These are phyloP conservation scores for Actinia tenebrosa DNA, from an alignment of 64 coral and sea anemone species.

Conservation along the genomic window DNA sequence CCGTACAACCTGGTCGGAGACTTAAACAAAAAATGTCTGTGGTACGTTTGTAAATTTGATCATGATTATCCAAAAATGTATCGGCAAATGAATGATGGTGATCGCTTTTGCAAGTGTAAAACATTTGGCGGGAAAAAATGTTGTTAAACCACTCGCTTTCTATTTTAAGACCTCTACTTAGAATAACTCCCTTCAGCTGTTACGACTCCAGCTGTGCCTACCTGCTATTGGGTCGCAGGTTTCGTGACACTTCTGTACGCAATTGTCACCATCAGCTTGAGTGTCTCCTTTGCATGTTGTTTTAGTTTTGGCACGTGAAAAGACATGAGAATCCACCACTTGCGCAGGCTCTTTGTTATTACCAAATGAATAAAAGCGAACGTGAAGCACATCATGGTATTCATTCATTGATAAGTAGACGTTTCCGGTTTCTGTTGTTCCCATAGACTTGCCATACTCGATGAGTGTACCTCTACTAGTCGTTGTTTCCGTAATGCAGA, in stretches of 20 bases:
- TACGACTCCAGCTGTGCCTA: not conserved
- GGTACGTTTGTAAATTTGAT: no score
- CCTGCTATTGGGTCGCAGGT: constrained; percentile 34
- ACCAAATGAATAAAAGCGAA: constrained; percentile 53
- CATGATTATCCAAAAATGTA: no score
- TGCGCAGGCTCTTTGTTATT: constrained; percentile 1
- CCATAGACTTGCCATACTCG: constrained; percentile 54
- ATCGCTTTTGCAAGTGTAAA: no score
- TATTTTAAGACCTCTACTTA: no score
- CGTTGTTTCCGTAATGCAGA: constrained; percentile 39
- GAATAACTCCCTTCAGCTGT: no score
- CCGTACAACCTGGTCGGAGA: no score
- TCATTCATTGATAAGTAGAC: constrained; percentile 37
- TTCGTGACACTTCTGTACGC: constrained; percentile 34
- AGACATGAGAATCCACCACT: constrained; percentile 14
- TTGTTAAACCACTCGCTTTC: no score
- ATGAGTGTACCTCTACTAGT: constrained; percentile 18
- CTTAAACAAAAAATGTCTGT: no score
- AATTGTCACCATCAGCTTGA: not conserved
- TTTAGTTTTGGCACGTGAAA: not conserved
- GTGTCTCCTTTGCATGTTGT: constrained; percentile 35
- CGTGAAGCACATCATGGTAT: not conserved
- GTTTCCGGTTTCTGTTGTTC: constrained; percentile 33
- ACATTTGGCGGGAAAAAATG: no score
- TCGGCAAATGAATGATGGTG: no score